These are phyloP conservation scores for Carposina sasakii DNA, from an alignment of 1,140 invertebrate species.

Conservation along the genomic window DNA sequence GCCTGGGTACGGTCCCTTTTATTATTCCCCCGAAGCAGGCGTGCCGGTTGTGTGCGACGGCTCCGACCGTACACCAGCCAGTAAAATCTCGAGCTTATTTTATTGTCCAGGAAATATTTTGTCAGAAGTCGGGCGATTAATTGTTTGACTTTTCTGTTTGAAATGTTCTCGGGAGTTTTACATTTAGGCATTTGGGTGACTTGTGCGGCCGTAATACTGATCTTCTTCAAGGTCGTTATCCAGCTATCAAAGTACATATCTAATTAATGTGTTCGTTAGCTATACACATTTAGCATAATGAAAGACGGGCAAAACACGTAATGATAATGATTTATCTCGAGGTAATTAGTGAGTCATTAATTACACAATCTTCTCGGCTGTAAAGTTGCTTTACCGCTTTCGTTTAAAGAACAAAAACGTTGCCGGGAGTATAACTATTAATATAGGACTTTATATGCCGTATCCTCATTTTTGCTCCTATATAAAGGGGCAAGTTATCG, in stretches of 20 bases:
- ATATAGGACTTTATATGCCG: conserved; percentile 32
- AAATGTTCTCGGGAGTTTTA: conserved; percentile 29
- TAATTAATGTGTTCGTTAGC: too few species aligned
- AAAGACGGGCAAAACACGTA: too few species aligned
- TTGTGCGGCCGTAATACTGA: too few species aligned
- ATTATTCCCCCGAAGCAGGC: conserved; percentile 55
- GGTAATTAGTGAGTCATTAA: too few species aligned
- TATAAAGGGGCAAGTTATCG: conserved; percentile 53
- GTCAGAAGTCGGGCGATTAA: conserved; percentile 54
- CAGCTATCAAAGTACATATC: too few species aligned
- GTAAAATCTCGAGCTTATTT: conserved; percentile 61
- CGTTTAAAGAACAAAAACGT: too few species aligned
- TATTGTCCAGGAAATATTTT: conserved; percentile 63
- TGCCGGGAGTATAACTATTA: conserved; percentile 25
- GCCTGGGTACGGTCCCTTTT: conserved; percentile 37
- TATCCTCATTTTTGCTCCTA: conserved; percentile 41
- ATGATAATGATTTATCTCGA: too few species aligned
- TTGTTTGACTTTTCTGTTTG: conserved; percentile 45
- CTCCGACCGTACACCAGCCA: conserved; percentile 44
- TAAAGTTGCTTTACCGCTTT: too few species aligned
- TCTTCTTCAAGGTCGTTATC: too few species aligned
- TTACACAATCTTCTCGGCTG: too few species aligned
- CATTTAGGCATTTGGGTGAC: conserved; percentile 20
- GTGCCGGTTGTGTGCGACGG: conserved; percentile 51
- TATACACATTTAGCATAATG: too few species aligned